Base-by-base conservation (phyloP, 1,140 invertebrate species). In the Drosophila subpulchrella region DNA sequence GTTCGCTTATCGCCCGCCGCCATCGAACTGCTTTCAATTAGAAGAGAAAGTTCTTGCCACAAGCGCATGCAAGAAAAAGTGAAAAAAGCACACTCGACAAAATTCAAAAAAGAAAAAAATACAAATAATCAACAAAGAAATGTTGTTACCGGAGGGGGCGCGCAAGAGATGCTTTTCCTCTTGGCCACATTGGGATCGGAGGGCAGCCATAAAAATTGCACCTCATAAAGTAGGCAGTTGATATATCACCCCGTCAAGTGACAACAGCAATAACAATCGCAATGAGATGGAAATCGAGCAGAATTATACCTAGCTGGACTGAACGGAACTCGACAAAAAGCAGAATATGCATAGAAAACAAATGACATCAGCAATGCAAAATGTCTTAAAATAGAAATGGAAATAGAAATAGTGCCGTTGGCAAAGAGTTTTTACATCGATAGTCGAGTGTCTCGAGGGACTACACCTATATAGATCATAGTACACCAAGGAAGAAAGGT, bases 31-130 rank as follows among this genome's bases (percentile, higher is more conserved):
- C 81, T 89, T 89, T 89, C 86, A 90, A 90, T 90, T 90, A 90
- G 85, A 90, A 90, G 85, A 90, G 85, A 90, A 90, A 90, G 85
- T 90, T 90, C 86, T 90, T 85, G 82, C 86, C 78, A 78, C 85
- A 81, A 79, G 76, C 76, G 66, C 55, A 77, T 59, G 55, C 72
- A 54, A 73, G 68, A 86, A 86, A 88, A 88, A 88, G 84, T 89
- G 80, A 88, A 83, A 88, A 78, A 85, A 48, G 6, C 3, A 60
- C 34, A 81, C 47, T 51, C 48, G 12, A 50, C 27, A 5, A 27
- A 27, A 27, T 27, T 0, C 1, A 5, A 27, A 20, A 20, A 20
- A 20, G 2, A 20, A 20, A 20, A 15, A 57, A 44, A 58, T 50
- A 66, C 65, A 50, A 66, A 71, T 71, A 71, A 71, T 58, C 74